Percentiles rank a stretch among this genome's conserved stretches.
Conservation (phyloP, 2,888 invertebrate genomes). For the Coelinius sp. region DNA sequence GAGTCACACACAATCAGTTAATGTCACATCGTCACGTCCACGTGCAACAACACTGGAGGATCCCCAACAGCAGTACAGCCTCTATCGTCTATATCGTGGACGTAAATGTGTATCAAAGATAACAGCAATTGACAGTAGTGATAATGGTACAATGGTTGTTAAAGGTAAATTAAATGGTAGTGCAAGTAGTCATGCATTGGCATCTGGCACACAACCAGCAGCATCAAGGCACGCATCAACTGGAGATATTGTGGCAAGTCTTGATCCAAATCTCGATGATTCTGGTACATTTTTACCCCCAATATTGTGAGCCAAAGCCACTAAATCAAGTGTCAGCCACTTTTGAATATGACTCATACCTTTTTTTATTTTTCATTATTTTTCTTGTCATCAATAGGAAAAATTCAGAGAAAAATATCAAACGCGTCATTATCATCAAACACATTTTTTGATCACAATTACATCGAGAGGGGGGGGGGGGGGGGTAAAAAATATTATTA, state of each 20-base stretch:
- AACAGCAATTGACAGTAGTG: slow-evolving; percentile 58
- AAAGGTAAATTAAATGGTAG: slow-evolving; percentile 69
- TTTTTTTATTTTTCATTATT: neutral
- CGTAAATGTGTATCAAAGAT: slow-evolving; percentile 65
- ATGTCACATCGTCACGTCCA: slow-evolving; percentile 69
- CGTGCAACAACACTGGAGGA: slow-evolving; percentile 73
- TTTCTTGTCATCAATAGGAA: no score
- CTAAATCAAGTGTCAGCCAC: slow-evolving; percentile 62
- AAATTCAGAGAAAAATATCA: neutral
- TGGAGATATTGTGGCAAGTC: slow-evolving; percentile 71
- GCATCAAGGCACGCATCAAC: slow-evolving; percentile 68
- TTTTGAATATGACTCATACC: slow-evolving; percentile 55
- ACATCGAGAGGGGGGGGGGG: neutral
- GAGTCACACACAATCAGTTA: slow-evolving; percentile 57
- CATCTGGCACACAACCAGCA: slow-evolving; percentile 63
- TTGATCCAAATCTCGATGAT: slow-evolving; percentile 75
- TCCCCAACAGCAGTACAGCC: slow-evolving; percentile 66
- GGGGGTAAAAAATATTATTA: neutral
- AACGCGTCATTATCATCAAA: slow-evolving; percentile 27
- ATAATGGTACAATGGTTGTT: slow-evolving; percentile 58
- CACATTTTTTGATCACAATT: neutral
- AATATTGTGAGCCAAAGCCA: slow-evolving; percentile 73
- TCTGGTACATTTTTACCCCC: slow-evolving; percentile 78
- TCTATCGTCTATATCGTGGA: slow-evolving; percentile 69
- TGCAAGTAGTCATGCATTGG: slow-evolving; percentile 67